These are phyloP conservation scores for Drosophila engyochracea DNA, from an alignment of 2,888 invertebrate species.

Conservation along the genomic window DNA sequence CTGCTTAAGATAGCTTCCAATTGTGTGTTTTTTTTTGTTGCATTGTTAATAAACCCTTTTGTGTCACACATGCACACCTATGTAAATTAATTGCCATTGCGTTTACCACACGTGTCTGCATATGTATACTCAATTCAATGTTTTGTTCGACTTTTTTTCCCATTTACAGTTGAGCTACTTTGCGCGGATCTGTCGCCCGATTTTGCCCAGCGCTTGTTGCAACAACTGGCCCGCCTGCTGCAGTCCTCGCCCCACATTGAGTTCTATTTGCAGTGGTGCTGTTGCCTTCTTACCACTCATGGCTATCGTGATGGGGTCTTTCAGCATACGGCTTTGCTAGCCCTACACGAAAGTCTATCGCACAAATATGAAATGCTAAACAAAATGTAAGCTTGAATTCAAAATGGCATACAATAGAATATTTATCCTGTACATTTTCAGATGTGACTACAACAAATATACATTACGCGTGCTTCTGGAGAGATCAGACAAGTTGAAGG, in stretches of 20 bases:
- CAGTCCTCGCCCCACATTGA: conserved; percentile 94
- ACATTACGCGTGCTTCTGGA: conserved; percentile 90
- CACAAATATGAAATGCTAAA: conserved; percentile 92
- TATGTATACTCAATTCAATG: conserved; percentile 27
- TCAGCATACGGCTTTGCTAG: conserved; percentile 89
- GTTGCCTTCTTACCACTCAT: conserved; percentile 89
- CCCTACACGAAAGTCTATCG: conserved; percentile 92
- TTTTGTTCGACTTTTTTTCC: conserved; percentile 6
- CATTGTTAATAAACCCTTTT: conserved; percentile 60
- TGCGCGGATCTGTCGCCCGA: conserved; percentile 89
- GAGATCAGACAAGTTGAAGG: conserved; percentile 82
- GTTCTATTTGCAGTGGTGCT: conserved; percentile 94
- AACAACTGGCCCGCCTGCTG: conserved; percentile 90
- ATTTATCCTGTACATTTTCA: conserved; percentile 84
- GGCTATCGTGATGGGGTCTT: conserved; percentile 87
- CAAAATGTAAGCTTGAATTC: conserved; percentile 89
- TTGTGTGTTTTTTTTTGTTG: neutral
- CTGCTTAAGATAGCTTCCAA: neutral
- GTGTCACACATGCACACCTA: conserved; percentile 10
- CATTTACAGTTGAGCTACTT: conserved; percentile 91
- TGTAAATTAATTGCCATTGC: conserved; percentile 48
- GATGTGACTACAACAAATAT: conserved; percentile 96
- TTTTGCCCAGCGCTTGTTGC: conserved; percentile 91
- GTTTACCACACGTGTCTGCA: conserved; percentile 58
- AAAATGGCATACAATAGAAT: neutral